Evolutionary conservation across 2,888 invertebrate species (phyloP).

Genomic region (Drosophila planitibia): DNA sequence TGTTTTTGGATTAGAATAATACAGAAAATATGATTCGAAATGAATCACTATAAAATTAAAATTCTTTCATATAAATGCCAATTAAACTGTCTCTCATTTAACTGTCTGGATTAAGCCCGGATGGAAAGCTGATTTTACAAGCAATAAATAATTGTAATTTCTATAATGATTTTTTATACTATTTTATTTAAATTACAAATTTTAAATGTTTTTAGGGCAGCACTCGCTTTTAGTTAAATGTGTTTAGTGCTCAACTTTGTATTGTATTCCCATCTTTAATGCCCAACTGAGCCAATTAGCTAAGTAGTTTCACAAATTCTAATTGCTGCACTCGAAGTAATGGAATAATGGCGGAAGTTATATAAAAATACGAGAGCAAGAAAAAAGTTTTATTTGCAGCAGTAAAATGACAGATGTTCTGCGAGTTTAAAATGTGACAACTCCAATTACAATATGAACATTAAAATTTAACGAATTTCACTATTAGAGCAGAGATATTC

Average conservation of each 20-base stretch:
- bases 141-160: neutral
- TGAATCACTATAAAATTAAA: neutral
- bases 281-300: conserved; percentile 10
- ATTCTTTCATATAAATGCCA: neutral
- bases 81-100: neutral
- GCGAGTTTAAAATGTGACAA: neutral
- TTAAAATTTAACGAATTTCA: conserved; percentile 14
- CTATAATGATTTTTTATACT: neutral
- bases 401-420: neutral
- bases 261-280: neutral
- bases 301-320: conserved; percentile 20
- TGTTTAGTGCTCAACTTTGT: neutral
- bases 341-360: neutral
- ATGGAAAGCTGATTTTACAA: neutral
- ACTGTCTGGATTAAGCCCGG: neutral
- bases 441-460: neutral
- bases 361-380: neutral
- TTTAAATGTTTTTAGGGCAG: neutral
- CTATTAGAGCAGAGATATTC: conserved; percentile 20
- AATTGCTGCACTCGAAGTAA: conserved; percentile 1
- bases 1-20: neutral
- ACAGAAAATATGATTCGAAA: neutral
- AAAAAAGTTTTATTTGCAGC: neutral
- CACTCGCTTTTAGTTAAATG: neutral
- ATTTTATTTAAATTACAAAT: neutral